These are phyloP conservation scores for Blastomussa wellsi DNA, from an alignment of 92 coral and sea anemone species.

Conservation along the genomic window DNA sequence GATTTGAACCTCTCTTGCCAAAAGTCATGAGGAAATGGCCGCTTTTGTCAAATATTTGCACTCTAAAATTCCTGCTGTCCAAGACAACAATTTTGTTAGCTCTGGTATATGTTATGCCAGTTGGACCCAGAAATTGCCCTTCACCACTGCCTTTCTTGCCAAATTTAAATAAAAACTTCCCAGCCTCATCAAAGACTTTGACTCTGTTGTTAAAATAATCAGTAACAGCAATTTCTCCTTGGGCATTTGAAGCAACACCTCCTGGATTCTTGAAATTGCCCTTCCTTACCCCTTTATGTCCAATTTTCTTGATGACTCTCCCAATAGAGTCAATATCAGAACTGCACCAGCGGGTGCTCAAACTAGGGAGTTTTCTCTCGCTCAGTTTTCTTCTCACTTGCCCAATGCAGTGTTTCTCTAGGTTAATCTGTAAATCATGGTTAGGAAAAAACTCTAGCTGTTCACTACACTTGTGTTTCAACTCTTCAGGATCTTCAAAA, in stretches of 20 bases:
- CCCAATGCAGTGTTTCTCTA: constrained; percentile 69
- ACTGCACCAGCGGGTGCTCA: not conserved
- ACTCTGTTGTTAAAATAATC: constrained; percentile 85
- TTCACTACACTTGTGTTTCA: constrained; percentile 49
- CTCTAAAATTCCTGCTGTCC: constrained; percentile 81
- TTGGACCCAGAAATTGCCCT: constrained; percentile 78
- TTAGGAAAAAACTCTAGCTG: constrained; percentile 63
- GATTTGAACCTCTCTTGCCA: constrained; percentile 67
- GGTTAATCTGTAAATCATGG: constrained; percentile 39
- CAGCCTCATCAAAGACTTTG: constrained; percentile 72
- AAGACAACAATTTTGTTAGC: constrained; percentile 70
- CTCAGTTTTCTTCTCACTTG: constrained; percentile 33
- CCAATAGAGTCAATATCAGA: constrained; percentile 65
- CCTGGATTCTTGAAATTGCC: constrained; percentile 87
- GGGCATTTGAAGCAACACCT: constrained; percentile 69
- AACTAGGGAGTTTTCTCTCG: constrained; percentile 24
- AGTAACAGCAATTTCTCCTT: constrained; percentile 79
- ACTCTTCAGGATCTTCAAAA: constrained; percentile 57
- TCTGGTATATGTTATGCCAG: constrained; percentile 75
- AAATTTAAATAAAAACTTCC: constrained; percentile 77
- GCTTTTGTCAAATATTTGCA: constrained; percentile 72
- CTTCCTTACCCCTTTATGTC: constrained; percentile 73
- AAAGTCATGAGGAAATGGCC: constrained; percentile 71
- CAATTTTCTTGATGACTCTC: constrained; percentile 72
- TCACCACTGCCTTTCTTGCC: constrained; percentile 77